A percentile compares a stretch with the other conserved stretches of the same genome.
phyloP scores from a whole-genome alignment of 2,113 vertebrate species.

The Alosa alosa region DNA sequence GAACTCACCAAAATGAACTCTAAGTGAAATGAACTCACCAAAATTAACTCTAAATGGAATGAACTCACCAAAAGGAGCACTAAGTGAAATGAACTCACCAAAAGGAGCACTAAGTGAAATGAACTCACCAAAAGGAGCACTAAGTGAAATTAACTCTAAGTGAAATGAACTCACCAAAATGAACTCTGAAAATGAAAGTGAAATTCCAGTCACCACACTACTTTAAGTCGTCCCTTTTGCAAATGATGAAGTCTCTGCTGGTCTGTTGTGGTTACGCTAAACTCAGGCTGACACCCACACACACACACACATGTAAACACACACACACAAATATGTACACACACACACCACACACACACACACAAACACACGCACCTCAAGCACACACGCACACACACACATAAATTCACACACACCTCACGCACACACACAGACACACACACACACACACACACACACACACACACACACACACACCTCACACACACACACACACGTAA shows the following conservation, averaged over 20 bases:
- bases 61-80: no score
- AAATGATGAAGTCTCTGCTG: background rate
- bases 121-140: no score
- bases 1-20: no score
- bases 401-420: background rate
- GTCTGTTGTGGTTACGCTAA: background rate
- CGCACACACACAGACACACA: background rate
- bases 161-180: no score
- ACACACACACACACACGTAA: constrained; percentile 11
- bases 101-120: no score
- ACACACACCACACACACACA: background rate
- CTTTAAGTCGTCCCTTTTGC: background rate
- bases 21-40: no score
- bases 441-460: constrained; percentile 12
- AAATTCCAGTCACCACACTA: background rate
- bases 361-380: background rate
- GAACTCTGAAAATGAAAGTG: no score
- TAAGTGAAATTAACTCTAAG: no score
- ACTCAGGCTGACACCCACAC: background rate
- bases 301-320: no score
- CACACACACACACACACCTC: constrained; percentile 15
- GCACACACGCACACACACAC: constrained; percentile 17
- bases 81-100: no score
- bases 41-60: no score
- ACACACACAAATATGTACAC: background rate